Percentiles rank a stretch among this genome's conserved stretches.
Conservation (phyloP, 2,113 vertebrate genomes). For the Sebastes fasciatus region DNA sequence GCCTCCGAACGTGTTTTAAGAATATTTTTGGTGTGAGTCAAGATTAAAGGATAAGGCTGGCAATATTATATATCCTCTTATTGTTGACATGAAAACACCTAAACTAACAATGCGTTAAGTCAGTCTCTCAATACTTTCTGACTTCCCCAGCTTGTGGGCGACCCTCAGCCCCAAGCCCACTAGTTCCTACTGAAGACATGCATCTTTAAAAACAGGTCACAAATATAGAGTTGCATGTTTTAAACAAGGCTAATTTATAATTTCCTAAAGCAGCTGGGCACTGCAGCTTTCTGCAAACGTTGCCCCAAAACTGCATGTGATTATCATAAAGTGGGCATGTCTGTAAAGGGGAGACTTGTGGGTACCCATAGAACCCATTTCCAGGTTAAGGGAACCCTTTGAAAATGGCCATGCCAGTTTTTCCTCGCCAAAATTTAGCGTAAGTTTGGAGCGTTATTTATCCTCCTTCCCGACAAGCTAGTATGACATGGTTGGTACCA, state of each 20-base stretch:
- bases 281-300: neutral
- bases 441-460: too few species aligned
- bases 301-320: neutral
- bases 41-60: neutral
- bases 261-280: neutral
- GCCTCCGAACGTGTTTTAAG: neutral
- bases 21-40: neutral
- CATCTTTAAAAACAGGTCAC: neutral
- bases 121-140: too few species aligned
- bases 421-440: too few species aligned
- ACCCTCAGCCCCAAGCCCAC: neutral
- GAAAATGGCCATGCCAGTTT: too few species aligned
- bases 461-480: too few species aligned
- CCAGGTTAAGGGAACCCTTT: too few species aligned
- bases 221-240: neutral
- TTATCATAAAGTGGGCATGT: too few species aligned
- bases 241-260: neutral
- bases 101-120: neutral
- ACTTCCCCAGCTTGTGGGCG: neutral
- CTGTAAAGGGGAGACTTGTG: too few species aligned
- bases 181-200: neutral
- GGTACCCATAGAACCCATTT: too few species aligned
- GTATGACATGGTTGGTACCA: too few species aligned
- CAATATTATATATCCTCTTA: neutral
- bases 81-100: neutral